These are phyloP conservation scores for Hirundichthys speculiger DNA, from an alignment of 2,113 vertebrate genomes.

Conservation along the genomic window DNA sequence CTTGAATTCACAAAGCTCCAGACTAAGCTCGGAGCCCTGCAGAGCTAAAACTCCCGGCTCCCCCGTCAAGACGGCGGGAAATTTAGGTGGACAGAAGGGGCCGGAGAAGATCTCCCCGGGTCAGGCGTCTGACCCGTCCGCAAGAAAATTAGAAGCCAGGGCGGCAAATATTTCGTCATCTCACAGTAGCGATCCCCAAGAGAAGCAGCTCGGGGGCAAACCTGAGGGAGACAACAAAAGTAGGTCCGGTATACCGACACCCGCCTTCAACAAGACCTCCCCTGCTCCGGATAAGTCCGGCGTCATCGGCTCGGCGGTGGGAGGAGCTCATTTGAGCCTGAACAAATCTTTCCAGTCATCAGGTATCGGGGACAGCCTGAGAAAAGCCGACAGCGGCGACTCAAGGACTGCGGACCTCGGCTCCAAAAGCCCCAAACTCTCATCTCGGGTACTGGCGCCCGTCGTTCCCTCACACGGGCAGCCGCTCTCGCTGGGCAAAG, in stretches of 20 bases:
- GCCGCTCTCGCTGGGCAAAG: constrained; percentile 74
- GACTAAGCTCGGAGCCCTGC: constrained; percentile 41
- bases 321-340: constrained; percentile 43
- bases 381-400: constrained; percentile 64
- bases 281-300: constrained; percentile 51
- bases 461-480: constrained; percentile 72
- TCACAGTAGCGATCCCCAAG: constrained; percentile 51
- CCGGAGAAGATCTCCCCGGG: constrained; percentile 65
- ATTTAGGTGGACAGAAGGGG: constrained; percentile 49
- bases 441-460: constrained; percentile 65
- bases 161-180: constrained; percentile 50
- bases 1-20: constrained; percentile 42
- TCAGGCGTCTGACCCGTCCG: constrained; percentile 43
- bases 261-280: constrained; percentile 51
- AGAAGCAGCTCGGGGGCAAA: constrained; percentile 43
- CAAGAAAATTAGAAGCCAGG: constrained; percentile 75
- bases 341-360: constrained; percentile 69
- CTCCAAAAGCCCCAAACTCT: constrained; percentile 73
- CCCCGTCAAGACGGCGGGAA: constrained; percentile 34
- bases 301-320: constrained; percentile 5
- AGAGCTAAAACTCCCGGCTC: constrained; percentile 56
- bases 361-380: constrained; percentile 63
- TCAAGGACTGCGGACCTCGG: constrained; percentile 74
- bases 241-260: constrained; percentile 37
- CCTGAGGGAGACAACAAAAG: constrained; percentile 55